These are phyloP conservation scores for Athripsodes cinereus DNA, from an alignment of 2,888 invertebrate genomes.

Conservation along the genomic window DNA sequence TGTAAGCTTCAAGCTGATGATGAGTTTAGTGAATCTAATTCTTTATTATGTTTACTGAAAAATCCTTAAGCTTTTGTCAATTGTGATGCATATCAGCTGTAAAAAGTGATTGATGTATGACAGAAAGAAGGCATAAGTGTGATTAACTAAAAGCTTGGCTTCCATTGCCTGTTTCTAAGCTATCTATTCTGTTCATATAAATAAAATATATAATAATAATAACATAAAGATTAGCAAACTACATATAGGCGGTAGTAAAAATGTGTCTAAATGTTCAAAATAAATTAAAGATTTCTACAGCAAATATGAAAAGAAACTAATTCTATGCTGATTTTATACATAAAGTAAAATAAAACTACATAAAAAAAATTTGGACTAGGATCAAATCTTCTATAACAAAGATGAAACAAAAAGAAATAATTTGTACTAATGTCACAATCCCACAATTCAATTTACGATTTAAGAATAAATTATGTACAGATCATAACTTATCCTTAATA, in stretches of 20 bases:
- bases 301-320: neutral
- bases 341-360: neutral
- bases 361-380: neutral
- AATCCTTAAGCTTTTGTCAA: too few species aligned
- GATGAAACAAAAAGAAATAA: neutral
- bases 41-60: too few species aligned
- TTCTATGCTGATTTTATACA: slow-evolving; percentile 2
- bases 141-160: too few species aligned
- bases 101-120: too few species aligned
- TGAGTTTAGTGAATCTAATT: too few species aligned
- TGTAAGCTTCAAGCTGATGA: too few species aligned
- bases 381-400: neutral
- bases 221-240: neutral
- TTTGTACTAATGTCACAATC: neutral
- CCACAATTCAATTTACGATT: neutral
- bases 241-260: neutral
- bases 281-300: neutral
- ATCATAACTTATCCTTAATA: too few species aligned
- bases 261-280: neutral
- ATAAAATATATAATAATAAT: neutral
- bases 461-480: too few species aligned
- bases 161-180: too few species aligned
- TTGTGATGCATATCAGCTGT: too few species aligned
- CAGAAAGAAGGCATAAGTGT: too few species aligned
- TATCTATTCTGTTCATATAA: too few species aligned